Conservation (phyloP, 1,140 invertebrate species). For the Notospermus geniculatus region DNA sequence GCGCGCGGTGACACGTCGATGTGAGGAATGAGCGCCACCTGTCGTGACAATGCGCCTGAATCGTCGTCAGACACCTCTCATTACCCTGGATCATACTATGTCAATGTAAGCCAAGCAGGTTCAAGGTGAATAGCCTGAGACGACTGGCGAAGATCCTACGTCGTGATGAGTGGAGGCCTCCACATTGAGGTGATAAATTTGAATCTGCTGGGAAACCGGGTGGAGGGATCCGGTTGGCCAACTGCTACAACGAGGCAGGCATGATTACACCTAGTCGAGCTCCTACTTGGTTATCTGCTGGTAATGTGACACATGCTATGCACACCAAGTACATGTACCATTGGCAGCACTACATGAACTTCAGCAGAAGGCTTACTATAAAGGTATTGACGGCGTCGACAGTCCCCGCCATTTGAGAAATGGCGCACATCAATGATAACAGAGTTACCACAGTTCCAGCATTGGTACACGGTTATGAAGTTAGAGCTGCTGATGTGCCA, state of each 20-base stretch:
- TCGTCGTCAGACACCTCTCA: conserved; percentile 25
- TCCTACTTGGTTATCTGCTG: conserved; percentile 17
- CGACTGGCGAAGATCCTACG: no score
- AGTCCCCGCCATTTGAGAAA: not conserved
- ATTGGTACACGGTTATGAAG: conserved; percentile 7
- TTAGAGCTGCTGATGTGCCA: conserved; percentile 12
- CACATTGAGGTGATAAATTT: no score
- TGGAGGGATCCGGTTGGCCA: conserved; percentile 17
- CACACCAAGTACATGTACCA: conserved; percentile 16
- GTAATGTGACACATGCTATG: conserved; percentile 15
- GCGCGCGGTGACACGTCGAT: no score
- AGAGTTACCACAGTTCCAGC: conserved; percentile 9
- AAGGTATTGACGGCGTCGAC: not conserved
- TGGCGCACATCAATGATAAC: not conserved
- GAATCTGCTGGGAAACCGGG: conserved; percentile 12
- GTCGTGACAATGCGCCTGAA: no score
- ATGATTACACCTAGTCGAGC: conserved; percentile 11
- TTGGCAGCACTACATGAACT: conserved; percentile 16
- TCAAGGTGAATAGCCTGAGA: conserved; percentile 28
- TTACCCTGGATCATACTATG: conserved; percentile 29
- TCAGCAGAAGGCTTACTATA: conserved; percentile 14
- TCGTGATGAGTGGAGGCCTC: no score
- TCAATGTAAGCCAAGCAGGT: conserved; percentile 28
- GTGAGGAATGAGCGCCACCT: no score
- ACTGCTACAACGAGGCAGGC: conserved; percentile 2